Conservation (phyloP, 1,140 invertebrate genomes). For the Bombus huntii region DNA sequence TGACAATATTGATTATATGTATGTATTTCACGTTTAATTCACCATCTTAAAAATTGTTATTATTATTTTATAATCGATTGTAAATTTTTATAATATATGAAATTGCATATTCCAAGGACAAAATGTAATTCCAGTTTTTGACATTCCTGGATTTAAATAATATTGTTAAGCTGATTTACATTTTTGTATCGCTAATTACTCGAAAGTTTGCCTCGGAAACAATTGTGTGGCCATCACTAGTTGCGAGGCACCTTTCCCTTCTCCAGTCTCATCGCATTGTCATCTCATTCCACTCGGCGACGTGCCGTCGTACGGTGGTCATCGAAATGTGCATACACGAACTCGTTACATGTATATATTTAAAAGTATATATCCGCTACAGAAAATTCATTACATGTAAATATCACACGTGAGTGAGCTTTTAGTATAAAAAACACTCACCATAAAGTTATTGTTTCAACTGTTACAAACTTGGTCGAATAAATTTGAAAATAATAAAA, state of each 20-base stretch:
- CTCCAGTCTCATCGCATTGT: constrained; percentile 19
- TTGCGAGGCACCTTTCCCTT: constrained; percentile 35
- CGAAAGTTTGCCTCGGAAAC: background rate
- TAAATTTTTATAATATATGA: background rate
- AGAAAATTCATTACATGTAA: constrained; percentile 17
- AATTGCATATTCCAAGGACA: background rate
- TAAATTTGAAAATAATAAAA: background rate
- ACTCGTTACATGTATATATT: constrained; percentile 20
- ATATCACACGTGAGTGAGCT: constrained; percentile 15
- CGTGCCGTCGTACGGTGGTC: constrained; percentile 57
- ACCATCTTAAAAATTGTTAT: background rate
- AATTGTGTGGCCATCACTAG: constrained; percentile 36
- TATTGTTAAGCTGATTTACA: background rate
- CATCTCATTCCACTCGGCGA: constrained; percentile 60
- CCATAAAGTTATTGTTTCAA: constrained; percentile 60
- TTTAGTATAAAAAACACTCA: constrained; percentile 45
- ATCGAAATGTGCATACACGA: constrained; percentile 37
- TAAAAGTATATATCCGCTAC: constrained; percentile 30
- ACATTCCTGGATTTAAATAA: background rate
- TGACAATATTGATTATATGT: background rate
- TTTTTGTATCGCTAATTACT: background rate
- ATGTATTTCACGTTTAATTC: background rate
- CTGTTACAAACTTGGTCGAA: constrained; percentile 36
- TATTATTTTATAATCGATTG: background rate
- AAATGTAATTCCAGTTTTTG: background rate